Evolutionary conservation across 2,113 vertebrate species (phyloP).

Genomic region (Rhynchomys soricoides): DNA sequence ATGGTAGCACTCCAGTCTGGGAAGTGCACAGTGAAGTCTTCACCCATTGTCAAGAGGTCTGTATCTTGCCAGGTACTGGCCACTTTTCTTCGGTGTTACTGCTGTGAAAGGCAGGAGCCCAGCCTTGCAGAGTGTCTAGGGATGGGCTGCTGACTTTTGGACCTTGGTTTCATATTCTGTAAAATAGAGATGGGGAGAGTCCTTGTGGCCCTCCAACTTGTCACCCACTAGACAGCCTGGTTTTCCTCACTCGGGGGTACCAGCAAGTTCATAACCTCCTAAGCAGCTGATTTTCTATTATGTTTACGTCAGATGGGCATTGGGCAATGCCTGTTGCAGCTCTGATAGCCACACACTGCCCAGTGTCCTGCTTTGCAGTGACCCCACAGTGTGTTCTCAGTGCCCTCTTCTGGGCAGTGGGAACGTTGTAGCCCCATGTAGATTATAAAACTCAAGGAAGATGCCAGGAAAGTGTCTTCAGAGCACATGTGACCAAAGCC

Average conservation of each 20-base stretch:
- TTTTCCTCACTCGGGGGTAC: accelerated
- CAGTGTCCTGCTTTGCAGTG: not conserved
- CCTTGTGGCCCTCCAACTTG: not conserved
- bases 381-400: not conserved
- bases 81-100: accelerated
- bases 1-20: not conserved
- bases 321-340: no score
- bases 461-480: not conserved
- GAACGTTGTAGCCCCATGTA: not conserved
- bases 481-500: not conserved
- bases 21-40: accelerated
- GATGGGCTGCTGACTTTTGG: not conserved
- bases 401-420: no score
- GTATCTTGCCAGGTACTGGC: not conserved
- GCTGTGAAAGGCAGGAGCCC: not conserved
- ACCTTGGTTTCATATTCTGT: not conserved
- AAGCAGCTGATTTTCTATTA: not conserved
- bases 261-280: not conserved
- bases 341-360: not conserved
- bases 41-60: not conserved
- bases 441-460: not conserved
- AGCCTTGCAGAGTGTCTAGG: not conserved
- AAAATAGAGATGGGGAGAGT: not conserved
- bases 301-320: not conserved
- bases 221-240: accelerated